Conservation (phyloP, 2,888 invertebrate species). For the Harpagoxenus sublaevis region DNA sequence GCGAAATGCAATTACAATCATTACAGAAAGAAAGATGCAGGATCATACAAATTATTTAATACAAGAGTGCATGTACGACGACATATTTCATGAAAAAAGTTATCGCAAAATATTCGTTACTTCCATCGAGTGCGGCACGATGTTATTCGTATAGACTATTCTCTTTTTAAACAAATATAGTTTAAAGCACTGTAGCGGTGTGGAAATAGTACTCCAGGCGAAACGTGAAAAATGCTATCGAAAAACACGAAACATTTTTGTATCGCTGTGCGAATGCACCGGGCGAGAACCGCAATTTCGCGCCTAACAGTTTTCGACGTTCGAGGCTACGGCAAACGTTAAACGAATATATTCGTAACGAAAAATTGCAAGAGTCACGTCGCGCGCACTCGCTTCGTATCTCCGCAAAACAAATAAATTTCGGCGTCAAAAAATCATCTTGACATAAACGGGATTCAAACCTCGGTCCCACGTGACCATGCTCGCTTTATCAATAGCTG, state of each 20-base stretch:
- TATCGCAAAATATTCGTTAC: background rate
- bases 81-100: conserved; percentile 12
- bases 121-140: background rate
- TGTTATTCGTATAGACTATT: background rate
- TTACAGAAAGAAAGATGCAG: background rate
- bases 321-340: background rate
- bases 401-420: background rate
- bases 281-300: background rate
- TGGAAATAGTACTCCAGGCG: background rate
- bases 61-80: too few species aligned
- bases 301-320: background rate
- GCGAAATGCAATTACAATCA: background rate
- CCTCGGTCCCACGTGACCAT: conserved; percentile 16
- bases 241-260: conserved; percentile 3
- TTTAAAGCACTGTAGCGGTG: background rate
- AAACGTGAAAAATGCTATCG: background rate
- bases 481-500: background rate
- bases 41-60: background rate
- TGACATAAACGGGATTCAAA: background rate
- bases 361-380: background rate
- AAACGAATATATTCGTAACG: background rate
- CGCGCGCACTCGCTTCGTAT: background rate
- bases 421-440: background rate
- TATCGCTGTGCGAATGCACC: background rate
- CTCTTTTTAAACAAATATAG: conserved; percentile 32